Evolutionary conservation across 2,888 invertebrate species (phyloP).

Genomic region (Lasioglossum leucozonium): DNA sequence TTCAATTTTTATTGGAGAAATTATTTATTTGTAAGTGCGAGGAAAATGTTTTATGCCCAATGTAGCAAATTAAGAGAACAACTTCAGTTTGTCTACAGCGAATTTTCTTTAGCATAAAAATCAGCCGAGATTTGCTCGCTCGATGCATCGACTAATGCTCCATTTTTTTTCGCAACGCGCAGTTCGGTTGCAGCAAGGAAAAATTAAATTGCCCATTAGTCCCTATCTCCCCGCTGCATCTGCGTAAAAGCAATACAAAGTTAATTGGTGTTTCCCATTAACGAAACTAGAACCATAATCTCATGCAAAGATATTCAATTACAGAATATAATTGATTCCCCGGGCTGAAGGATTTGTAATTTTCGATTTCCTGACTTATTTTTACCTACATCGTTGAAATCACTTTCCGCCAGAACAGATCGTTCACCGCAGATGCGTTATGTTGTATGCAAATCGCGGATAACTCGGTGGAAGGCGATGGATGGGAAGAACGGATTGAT

Average conservation of each 20-base stretch:
- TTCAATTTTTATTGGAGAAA: too few species aligned
- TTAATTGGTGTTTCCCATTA: not conserved
- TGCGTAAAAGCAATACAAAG: not conserved
- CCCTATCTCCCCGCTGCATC: not conserved
- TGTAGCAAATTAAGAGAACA: not conserved
- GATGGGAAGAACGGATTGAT: constrained; percentile 3
- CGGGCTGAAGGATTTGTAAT: not conserved
- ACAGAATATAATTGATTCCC: not conserved
- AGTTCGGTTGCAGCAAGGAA: not conserved
- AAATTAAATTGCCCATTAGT: constrained; percentile 1
- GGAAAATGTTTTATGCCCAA: too few species aligned
- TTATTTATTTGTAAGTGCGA: not conserved
- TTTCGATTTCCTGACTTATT: constrained; percentile 3
- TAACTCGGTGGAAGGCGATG: not conserved
- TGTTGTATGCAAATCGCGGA: not conserved
- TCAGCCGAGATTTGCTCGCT: not conserved
- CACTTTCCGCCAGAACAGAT: not conserved
- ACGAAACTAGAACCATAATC: not conserved
- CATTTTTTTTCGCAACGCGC: not conserved
- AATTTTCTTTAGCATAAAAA: not conserved
- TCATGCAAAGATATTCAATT: not conserved
- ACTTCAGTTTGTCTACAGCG: not conserved
- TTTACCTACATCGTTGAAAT: not conserved
- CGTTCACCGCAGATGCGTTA: not conserved
- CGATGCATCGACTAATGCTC: not conserved